phyloP scores from a whole-genome alignment of 2,113 vertebrate genomes.

The Anhinga anhinga region DNA sequence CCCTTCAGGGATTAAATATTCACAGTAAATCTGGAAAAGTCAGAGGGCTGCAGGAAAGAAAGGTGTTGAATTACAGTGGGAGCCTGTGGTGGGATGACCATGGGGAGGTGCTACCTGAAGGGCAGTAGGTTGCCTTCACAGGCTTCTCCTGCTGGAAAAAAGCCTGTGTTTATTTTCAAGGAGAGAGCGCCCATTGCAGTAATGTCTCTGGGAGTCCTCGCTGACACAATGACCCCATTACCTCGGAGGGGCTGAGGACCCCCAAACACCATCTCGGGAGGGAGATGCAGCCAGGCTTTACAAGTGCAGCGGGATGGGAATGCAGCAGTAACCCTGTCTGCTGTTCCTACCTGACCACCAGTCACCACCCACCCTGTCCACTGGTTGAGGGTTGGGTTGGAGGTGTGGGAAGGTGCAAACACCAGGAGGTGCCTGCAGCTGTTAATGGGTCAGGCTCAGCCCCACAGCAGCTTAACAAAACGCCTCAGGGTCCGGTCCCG shows the following conservation, averaged over 20 bases:
- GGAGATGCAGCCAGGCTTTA: not conserved
- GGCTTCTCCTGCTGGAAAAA: not conserved
- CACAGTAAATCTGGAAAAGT: not conserved
- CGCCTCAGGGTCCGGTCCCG: rapidly evolving
- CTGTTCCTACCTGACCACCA: not conserved
- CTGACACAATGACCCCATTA: not conserved
- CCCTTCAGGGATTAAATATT: not conserved
- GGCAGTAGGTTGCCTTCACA: not conserved
- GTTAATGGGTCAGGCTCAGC: not conserved
- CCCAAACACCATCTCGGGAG: no score
- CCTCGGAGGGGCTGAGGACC: not conserved
- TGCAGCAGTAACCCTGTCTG: rapidly evolving
- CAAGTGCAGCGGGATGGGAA: not conserved
- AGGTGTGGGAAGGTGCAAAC: not conserved
- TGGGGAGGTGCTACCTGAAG: not conserved
- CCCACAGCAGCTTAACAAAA: not conserved
- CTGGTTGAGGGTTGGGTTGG: not conserved
- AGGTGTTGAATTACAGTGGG: not conserved
- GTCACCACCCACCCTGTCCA: rapidly evolving
- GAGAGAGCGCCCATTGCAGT: not conserved
- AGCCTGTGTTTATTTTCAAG: not conserved
- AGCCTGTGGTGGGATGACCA: not conserved
- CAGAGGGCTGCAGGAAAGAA: not conserved
- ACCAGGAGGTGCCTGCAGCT: not conserved
- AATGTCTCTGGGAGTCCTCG: not conserved